phyloP scores from a whole-genome alignment of 2,888 invertebrate genomes.

The Eurytoma californica region DNA sequence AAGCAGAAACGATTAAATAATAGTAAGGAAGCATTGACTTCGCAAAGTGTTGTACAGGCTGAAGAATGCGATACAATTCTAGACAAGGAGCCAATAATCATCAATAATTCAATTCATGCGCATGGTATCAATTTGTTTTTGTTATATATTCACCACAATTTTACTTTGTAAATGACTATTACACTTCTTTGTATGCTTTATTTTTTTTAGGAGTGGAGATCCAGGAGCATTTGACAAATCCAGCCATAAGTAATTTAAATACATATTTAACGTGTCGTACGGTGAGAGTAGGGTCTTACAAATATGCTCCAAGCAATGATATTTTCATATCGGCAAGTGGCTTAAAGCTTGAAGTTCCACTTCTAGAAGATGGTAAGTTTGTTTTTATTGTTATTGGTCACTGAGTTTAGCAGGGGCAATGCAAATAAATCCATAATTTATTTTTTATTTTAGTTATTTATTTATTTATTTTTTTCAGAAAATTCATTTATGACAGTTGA shows the following conservation, averaged over 20 bases:
- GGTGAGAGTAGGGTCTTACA: constrained; percentile 90
- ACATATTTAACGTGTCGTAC: constrained; percentile 84
- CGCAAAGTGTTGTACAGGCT: constrained; percentile 51
- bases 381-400: too few species aligned
- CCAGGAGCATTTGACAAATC: neutral
- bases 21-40: constrained; percentile 39
- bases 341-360: constrained; percentile 74
- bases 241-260: constrained; percentile 15
- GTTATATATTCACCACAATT: too few species aligned
- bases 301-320: constrained; percentile 85
- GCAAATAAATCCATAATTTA: neutral
- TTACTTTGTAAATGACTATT: neutral
- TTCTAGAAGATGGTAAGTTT: constrained; percentile 72
- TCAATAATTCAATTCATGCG: constrained; percentile 21
- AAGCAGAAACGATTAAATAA: constrained; percentile 57
- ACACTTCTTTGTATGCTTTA: neutral
- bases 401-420: too few species aligned
- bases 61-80: constrained; percentile 67
- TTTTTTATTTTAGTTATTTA: neutral
- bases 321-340: constrained; percentile 77
- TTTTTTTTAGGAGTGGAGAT: neutral
- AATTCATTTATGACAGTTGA: constrained; percentile 76
- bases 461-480: constrained; percentile 31
- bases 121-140: too few species aligned
- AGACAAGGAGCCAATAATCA: constrained; percentile 70